Evolutionary conservation across 2,113 vertebrate species (phyloP).

Genomic region (Ceyx cyanopectus): DNA sequence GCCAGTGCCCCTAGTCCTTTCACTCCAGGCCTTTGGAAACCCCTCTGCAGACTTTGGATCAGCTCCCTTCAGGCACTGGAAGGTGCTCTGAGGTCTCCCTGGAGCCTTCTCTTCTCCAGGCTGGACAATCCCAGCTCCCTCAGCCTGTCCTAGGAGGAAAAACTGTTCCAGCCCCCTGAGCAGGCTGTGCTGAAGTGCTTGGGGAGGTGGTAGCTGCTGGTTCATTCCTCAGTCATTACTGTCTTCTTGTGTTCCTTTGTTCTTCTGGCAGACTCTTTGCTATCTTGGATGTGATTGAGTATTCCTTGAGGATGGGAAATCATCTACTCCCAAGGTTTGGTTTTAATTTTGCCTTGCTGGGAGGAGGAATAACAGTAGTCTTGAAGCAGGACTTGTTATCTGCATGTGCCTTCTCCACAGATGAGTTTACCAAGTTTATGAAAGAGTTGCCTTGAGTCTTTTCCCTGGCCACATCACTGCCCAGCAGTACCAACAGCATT

Average conservation of each 20-base stretch:
- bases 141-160: too few relatives aligned
- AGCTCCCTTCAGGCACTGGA: too few relatives aligned
- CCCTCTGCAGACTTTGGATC: too few relatives aligned
- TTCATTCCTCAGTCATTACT: background rate
- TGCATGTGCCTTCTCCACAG: background rate
- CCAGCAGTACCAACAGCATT: background rate
- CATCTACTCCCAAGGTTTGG: background rate
- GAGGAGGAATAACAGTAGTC: background rate
- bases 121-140: too few relatives aligned
- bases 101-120: too few relatives aligned
- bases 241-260: background rate
- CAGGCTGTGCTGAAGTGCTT: background rate
- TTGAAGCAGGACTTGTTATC: background rate
- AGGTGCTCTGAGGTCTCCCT: too few relatives aligned
- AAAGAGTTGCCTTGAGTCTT: background rate
- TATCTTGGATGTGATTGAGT: background rate
- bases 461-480: background rate
- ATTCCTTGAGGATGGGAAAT: background rate
- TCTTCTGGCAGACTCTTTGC: background rate
- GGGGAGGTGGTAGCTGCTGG: background rate
- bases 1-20: too few relatives aligned
- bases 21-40: too few relatives aligned
- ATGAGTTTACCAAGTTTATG: background rate
- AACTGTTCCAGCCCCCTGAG: too few relatives aligned
- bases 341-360: background rate